Conservation (phyloP, 2,113 vertebrate genomes). For the Condylura cristata region DNA sequence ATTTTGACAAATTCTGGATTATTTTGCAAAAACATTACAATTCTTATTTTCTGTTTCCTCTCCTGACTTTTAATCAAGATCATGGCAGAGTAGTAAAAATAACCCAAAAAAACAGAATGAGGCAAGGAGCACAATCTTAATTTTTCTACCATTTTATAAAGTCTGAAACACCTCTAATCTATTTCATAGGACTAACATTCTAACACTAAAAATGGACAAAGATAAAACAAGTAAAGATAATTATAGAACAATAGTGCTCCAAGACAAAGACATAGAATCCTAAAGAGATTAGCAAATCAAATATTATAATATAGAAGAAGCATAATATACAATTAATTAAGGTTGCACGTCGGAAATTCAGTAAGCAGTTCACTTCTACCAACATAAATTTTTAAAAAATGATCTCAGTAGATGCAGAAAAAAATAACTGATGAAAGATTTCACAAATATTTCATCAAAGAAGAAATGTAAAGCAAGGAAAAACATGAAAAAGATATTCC, state of each 20-base stretch:
- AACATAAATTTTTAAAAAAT: not conserved
- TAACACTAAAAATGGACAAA: not conserved
- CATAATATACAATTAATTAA: not conserved
- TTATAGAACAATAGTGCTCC: not conserved
- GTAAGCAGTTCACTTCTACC: not conserved
- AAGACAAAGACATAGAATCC: not conserved
- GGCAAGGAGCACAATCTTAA: not conserved
- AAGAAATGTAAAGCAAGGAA: not conserved
- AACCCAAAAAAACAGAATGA: not conserved
- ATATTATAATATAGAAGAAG: not conserved
- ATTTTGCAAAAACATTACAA: not conserved
- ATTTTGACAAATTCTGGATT: slow-evolving; percentile 1
- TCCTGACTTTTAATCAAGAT: not conserved
- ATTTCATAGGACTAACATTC: not conserved
- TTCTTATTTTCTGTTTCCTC: not conserved
- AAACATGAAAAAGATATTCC: not conserved
- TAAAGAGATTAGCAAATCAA: not conserved
- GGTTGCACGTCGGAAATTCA: not conserved
- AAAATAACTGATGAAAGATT: not conserved
- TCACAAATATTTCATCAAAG: not conserved
- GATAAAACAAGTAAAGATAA: not conserved
- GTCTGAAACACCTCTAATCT: not conserved
- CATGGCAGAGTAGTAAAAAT: not conserved
- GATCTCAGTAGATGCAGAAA: not conserved
- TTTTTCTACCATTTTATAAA: not conserved